A percentile compares a stretch with the other conserved stretches of the same genome.
Conservation (phyloP, 2,113 vertebrate genomes). For the Salvelinus sp. region DNA sequence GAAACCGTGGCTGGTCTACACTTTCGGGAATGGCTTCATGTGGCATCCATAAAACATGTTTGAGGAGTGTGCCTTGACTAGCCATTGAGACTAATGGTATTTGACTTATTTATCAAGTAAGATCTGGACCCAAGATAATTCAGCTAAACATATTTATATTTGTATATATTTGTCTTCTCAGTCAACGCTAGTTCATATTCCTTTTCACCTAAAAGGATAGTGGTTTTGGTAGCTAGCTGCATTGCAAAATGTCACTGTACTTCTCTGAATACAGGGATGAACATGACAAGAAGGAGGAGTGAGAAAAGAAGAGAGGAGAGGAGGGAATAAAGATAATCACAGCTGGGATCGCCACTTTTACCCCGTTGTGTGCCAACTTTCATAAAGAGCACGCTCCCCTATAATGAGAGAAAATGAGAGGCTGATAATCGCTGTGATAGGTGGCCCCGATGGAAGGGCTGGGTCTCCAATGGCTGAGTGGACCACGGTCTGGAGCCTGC, state of each 20-base stretch:
- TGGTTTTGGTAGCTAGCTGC: not conserved
- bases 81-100: not conserved
- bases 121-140: conserved; percentile 4
- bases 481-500: conserved; percentile 37
- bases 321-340: not conserved
- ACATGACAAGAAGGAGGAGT: not conserved
- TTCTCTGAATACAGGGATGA: too few species aligned
- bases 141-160: not conserved
- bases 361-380: conserved; percentile 45
- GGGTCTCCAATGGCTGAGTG: conserved; percentile 53
- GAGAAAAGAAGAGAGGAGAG: not conserved
- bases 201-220: not conserved
- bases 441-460: conserved; percentile 54
- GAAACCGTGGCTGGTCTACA: conserved; percentile 25
- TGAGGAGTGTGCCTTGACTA: not conserved
- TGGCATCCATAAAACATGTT: not conserved
- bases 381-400: conserved; percentile 68
- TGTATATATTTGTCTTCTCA: not conserved
- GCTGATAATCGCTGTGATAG: conserved; percentile 71
- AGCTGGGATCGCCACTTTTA: not conserved
- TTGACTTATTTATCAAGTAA: not conserved
- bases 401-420: conserved; percentile 76
- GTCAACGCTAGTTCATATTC: not conserved
- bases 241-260: not conserved
- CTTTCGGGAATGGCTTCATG: conserved; percentile 17